Conservation (phyloP, 2,113 vertebrate genomes). For the Dicaeum eximium region DNA sequence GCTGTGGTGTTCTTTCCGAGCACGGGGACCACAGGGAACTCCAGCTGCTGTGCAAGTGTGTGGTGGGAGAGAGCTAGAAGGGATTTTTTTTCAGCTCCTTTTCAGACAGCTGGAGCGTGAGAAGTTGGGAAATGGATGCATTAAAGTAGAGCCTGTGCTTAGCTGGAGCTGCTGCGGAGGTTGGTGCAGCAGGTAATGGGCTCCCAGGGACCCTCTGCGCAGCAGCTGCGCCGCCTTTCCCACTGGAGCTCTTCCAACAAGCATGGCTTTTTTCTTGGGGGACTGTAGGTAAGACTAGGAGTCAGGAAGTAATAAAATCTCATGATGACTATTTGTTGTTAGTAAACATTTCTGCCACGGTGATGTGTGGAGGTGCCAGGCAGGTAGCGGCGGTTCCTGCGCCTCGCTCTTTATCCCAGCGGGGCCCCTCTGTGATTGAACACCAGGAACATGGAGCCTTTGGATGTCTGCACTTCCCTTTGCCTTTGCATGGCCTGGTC, state of each 20-base stretch:
- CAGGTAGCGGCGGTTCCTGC: neutral
- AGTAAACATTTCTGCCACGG: neutral
- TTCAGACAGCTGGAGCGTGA: constrained; percentile 17
- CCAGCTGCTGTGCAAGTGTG: neutral
- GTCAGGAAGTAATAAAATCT: constrained; percentile 50
- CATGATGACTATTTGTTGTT: constrained; percentile 29
- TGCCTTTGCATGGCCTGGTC: accelerated
- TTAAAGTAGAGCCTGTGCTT: neutral
- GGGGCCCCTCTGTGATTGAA: neutral
- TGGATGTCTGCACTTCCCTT: neutral
- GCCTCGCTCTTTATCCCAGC: neutral
- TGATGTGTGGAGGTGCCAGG: neutral
- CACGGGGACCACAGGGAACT: neutral
- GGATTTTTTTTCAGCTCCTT: neutral
- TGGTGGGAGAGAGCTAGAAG: neutral
- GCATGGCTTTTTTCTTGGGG: neutral
- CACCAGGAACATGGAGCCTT: neutral
- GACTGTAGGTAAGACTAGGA: constrained; percentile 39
- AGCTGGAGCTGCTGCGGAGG: neutral
- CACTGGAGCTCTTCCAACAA: constrained; percentile 32
- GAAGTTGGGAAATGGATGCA: neutral
- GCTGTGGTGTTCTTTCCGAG: accelerated
- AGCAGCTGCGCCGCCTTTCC: neutral
- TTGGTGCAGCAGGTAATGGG: constrained; percentile 15
- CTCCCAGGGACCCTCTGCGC: neutral